Conservation (phyloP, 2,888 invertebrate genomes). For the Yponomeuta plumbellus region DNA sequence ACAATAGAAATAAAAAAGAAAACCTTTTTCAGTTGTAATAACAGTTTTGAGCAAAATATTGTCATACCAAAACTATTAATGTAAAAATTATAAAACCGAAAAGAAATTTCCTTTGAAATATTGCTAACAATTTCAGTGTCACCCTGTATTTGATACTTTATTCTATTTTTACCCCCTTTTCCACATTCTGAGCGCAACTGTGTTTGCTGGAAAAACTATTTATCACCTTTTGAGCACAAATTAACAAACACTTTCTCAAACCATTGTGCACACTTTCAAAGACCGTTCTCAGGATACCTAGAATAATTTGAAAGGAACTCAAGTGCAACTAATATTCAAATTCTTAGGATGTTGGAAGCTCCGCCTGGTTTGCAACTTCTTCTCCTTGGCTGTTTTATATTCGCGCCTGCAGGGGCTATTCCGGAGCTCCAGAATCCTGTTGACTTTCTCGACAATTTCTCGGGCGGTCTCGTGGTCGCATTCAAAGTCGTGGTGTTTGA, state of each 20-base stretch:
- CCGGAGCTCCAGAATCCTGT: conserved; percentile 88
- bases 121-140: too few relatives aligned
- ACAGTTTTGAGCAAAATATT: too few relatives aligned
- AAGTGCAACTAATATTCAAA: not conserved
- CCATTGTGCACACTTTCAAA: conserved; percentile 92
- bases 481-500: conserved; percentile 93
- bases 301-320: not conserved
- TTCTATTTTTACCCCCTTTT: too few relatives aligned
- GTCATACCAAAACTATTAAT: too few relatives aligned
- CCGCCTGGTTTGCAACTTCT: conserved; percentile 79
- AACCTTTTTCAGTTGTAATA: too few relatives aligned
- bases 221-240: too few relatives aligned
- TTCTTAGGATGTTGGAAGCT: conserved; percentile 62
- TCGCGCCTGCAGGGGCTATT: conserved; percentile 88
- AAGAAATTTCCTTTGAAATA: too few relatives aligned
- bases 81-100: too few relatives aligned
- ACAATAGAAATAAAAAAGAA: too few relatives aligned
- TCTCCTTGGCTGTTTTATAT: conserved; percentile 85
- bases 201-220: too few relatives aligned
- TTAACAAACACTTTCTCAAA: conserved; percentile 54
- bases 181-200: too few relatives aligned
- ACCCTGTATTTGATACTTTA: too few relatives aligned
- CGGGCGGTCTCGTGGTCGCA: conserved; percentile 84
- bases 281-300: conserved; percentile 76
- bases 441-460: conserved; percentile 91